Percentiles rank a stretch among this genome's conserved stretches.
Evolutionary conservation across 2,113 vertebrate species (phyloP).

Genomic region (Xenopus tropicalis): UCB_Xtro_10.0 CM004452.2:3619501-3620000

Average conservation of each 20-base stretch:
- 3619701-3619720: background rate
- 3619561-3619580: slow-evolving; percentile 1
- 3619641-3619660: rapidly evolving
- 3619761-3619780: too few species aligned
- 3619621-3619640: rapidly evolving
- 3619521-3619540: slow-evolving; percentile 27
- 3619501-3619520: background rate
- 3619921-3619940: too few species aligned
- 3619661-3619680: background rate
- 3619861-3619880: too few species aligned
- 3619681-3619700: slow-evolving; percentile 31
- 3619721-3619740: background rate
- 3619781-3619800: too few species aligned
- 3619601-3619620: background rate
- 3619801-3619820: too few species aligned
- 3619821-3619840: too few species aligned
- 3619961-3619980: too few species aligned
- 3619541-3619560: slow-evolving; percentile 46
- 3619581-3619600: background rate
- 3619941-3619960: too few species aligned
- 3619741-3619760: background rate
- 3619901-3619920: too few species aligned
- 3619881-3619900: too few species aligned
- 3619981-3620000: too few species aligned
- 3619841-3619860: too few species aligned